A percentile compares a stretch with the other conserved stretches of the same genome.
phyloP scores from a whole-genome alignment of 1,140 invertebrate genomes.

The Drosophila nikananu region DNA sequence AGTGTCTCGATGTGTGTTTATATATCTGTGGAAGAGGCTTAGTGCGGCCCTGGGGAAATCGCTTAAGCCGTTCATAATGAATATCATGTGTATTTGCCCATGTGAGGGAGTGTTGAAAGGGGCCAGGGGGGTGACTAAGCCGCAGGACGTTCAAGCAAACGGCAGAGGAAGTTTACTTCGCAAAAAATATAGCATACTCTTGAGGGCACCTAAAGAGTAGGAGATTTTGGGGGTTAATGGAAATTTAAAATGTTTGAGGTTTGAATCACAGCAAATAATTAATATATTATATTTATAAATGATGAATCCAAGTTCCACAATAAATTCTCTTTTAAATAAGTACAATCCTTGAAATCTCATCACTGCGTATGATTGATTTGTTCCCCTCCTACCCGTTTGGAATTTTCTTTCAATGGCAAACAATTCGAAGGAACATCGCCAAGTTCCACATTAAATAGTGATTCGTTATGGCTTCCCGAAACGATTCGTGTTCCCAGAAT shows the following conservation, averaged over 20 bases:
- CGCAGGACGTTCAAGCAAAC: slow-evolving; percentile 13
- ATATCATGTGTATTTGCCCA: slow-evolving; percentile 65
- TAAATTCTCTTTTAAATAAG: neutral
- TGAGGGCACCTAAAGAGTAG: neutral
- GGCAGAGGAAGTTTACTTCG: slow-evolving; percentile 17
- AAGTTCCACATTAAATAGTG: slow-evolving; percentile 31
- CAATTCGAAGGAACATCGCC: slow-evolving; percentile 12
- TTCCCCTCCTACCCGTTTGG: neutral
- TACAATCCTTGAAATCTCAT: neutral
- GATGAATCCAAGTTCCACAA: neutral
- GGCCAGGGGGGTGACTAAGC: slow-evolving; percentile 12
- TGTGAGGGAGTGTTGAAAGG: slow-evolving; percentile 23
- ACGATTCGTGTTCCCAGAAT: slow-evolving; percentile 3
- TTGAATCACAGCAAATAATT: neutral
- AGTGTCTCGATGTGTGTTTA: slow-evolving; percentile 39
- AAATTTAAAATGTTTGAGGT: neutral
- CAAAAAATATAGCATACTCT: slow-evolving; percentile 29
- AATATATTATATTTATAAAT: neutral
- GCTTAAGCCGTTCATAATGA: slow-evolving; percentile 85
- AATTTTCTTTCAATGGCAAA: slow-evolving; percentile 10
- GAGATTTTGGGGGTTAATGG: neutral
- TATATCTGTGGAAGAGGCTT: slow-evolving; percentile 78
- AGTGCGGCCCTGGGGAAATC: slow-evolving; percentile 80
- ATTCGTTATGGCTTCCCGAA: slow-evolving; percentile 35
- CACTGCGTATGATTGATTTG: slow-evolving; percentile 5